Percentiles rank a stretch among this genome's conserved stretches.
phyloP scores from a whole-genome alignment of 37 sponge, comb jelly and placozoan species.

The Lycopodina hypogea region DNA sequence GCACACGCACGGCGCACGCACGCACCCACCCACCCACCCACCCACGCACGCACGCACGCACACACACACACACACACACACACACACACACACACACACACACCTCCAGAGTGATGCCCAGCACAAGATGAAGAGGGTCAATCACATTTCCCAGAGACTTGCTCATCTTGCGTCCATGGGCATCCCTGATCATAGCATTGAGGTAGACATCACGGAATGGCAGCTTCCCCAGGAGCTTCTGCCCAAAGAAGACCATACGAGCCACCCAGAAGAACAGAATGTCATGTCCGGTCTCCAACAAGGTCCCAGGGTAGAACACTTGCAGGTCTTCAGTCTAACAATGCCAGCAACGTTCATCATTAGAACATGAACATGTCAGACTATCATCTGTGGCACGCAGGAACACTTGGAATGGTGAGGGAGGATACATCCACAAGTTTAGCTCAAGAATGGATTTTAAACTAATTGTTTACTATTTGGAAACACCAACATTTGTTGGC shows the following conservation, averaged over 20 bases:
- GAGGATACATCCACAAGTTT: too few relatives aligned
- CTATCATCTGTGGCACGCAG: too few relatives aligned
- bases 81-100: slow-evolving; percentile 22
- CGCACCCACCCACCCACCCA: too few relatives aligned
- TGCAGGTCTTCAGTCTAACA: slow-evolving; percentile 71
- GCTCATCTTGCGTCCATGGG: slow-evolving; percentile 99
- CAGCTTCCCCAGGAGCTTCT: slow-evolving; percentile 84
- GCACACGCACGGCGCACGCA: too few relatives aligned
- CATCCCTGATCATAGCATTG: slow-evolving; percentile 97
- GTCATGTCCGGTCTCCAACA: slow-evolving; percentile 98
- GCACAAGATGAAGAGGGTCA: slow-evolving; percentile 88
- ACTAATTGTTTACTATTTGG: too few relatives aligned
- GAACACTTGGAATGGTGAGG: too few relatives aligned
- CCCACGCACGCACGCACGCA: too few relatives aligned
- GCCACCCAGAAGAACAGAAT: slow-evolving; percentile 99
- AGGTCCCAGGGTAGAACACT: slow-evolving; percentile 80
- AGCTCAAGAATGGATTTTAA: too few relatives aligned
- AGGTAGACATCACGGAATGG: slow-evolving; percentile 95
- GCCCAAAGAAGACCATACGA: slow-evolving; percentile 91
- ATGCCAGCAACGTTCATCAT: not conserved
- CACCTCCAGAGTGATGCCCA: slow-evolving; percentile 88
- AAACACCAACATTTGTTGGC: too few relatives aligned
- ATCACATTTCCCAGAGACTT: slow-evolving; percentile 97
- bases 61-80: too few relatives aligned
- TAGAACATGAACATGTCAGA: not conserved